A percentile compares a stretch with the other conserved stretches of the same genome.
Conservation (phyloP, 2,113 vertebrate genomes). For the Parotia lawesii region DNA sequence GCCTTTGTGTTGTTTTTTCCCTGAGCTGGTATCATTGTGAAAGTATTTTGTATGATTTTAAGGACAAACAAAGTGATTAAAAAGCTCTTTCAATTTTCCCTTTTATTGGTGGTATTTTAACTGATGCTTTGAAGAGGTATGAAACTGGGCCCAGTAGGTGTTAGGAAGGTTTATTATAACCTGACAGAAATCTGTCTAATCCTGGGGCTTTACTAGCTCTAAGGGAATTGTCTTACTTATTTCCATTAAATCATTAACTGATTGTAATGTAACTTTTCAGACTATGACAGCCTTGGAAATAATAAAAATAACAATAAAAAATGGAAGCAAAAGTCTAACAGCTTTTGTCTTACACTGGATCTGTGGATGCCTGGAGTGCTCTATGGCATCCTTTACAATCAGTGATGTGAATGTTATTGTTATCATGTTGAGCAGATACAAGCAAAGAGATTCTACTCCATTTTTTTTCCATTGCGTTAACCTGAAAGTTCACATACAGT, state of each 20-base stretch:
- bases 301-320: constrained; percentile 2
- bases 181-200: constrained; percentile 47
- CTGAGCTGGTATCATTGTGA: background rate
- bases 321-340: background rate
- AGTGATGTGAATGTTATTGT: background rate
- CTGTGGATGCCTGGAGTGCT: background rate
- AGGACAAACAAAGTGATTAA: constrained; percentile 35
- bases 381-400: background rate
- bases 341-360: background rate
- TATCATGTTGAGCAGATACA: background rate
- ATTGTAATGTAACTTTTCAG: constrained; percentile 12
- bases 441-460: background rate
- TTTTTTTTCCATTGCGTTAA: background rate
- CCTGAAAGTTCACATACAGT: background rate
- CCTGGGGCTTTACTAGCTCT: constrained; percentile 30
- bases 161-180: constrained; percentile 50
- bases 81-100: constrained; percentile 31
- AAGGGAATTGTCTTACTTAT: constrained; percentile 31
- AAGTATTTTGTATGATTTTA: constrained; percentile 33
- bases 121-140: constrained; percentile 29
- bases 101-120: constrained; percentile 27
- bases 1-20: constrained; percentile 6
- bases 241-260: constrained; percentile 52
- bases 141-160: constrained; percentile 53
- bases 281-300: background rate